Base-by-base conservation (phyloP, 2,113 vertebrate genomes). In the Platichthys stellatus region DNA sequence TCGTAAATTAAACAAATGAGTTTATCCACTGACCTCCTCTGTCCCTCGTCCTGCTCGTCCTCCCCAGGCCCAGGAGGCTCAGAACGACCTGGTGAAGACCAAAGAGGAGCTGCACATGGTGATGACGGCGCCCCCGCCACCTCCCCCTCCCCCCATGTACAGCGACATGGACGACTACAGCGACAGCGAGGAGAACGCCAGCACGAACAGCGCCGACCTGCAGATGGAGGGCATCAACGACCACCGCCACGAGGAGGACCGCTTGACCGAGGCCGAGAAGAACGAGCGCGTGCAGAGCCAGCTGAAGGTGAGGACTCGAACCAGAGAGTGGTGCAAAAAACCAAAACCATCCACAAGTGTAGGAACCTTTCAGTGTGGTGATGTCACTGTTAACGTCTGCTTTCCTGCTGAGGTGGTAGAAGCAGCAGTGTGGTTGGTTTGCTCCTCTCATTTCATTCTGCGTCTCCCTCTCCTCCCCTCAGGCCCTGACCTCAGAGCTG, bases 211-310 rank as follows among this genome's bases (percentile, higher is more conserved):
- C 0, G 97, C 97, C 0, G 97, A 99, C 82, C 94, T 99, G 74
- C 95, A 91, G 26, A 92, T 79, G 0, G 96, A 96, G 24, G 96
- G 93, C 63, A 95, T 98, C 91, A 80, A 92, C 63, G 96, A 95
- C 0, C 95, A 98, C 93, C 96, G 96, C 88, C 92, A 94, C 0
- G 97, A 98, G 89, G 97, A 99, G 93, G 92, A 96, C 0, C 95
- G 97, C 9, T 49, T 96, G 61, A 98, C 98, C 0, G 98, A 99
- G 89, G 96, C 96, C 0, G 95, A 97, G 93, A 99, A 99, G 94
- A 99, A 99, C 0, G 95, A 96, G 57, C 96, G 96, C 0, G 96
- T 99, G 57, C 97, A 99, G 93, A 95, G 87, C 56, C 97, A 99
- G 75, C 94, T 99, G 81, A 88, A 90, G 97, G 97, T 98, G 88